Conservation (phyloP, 2,888 invertebrate species). For the Julus scandinavius region DNA sequence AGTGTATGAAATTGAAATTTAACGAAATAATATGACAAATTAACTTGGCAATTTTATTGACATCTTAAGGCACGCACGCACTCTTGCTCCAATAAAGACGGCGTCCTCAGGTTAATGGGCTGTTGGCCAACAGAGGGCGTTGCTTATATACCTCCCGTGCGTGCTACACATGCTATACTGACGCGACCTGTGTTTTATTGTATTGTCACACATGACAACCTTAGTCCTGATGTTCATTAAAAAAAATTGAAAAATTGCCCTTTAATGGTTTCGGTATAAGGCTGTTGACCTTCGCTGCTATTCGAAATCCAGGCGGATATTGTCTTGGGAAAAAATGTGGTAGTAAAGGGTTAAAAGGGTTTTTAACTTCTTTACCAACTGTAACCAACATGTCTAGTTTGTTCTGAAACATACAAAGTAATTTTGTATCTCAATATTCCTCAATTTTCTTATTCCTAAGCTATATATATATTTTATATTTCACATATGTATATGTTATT, state of each 20-base stretch:
- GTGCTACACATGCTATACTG: not conserved
- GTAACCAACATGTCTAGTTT: not conserved
- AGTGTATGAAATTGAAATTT: constrained; percentile 42
- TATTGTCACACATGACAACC: constrained; percentile 22
- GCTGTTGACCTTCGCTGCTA: not conserved
- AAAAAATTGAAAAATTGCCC: not conserved
- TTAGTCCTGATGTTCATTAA: not conserved
- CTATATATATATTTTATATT: no score
- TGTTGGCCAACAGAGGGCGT: not conserved
- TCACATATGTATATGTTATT: not conserved
- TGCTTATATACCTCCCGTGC: not conserved
- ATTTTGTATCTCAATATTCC: no score
- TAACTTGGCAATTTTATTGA: constrained; percentile 37
- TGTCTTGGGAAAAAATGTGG: not conserved
- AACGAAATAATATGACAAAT: constrained; percentile 42
- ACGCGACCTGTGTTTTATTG: not conserved
- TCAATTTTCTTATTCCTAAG: no score
- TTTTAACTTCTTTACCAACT: no score
- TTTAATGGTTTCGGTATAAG: not conserved
- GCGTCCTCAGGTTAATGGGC: not conserved
- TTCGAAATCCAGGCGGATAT: not conserved
- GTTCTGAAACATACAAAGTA: not conserved
- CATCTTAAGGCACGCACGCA: constrained; percentile 33
- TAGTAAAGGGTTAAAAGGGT: not conserved
- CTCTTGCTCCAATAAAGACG: not conserved